Evolutionary conservation across 2,888 invertebrate species (phyloP).

Genomic region (Rhimphoctona megacephalus): DNA sequence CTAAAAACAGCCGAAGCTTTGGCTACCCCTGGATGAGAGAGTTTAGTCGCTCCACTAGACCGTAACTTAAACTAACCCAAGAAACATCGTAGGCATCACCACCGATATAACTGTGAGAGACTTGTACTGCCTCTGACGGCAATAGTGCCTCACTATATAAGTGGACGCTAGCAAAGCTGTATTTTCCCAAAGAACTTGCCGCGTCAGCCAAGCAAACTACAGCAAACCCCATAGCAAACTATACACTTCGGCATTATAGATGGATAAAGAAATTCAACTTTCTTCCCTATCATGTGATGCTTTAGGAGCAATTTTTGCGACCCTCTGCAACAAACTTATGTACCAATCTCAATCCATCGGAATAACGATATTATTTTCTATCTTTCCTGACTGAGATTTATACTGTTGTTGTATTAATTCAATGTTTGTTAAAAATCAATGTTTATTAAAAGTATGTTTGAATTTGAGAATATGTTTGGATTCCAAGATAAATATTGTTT

Average conservation of each 20-base stretch:
- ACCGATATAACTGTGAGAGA: conserved; percentile 42
- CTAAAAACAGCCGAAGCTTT: conserved; percentile 19
- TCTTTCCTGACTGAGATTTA: background rate
- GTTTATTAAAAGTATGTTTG: background rate
- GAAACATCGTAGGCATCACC: conserved; percentile 76
- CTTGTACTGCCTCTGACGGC: conserved; percentile 47
- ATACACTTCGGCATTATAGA: conserved; percentile 74
- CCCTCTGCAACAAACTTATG: background rate
- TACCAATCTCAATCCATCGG: background rate
- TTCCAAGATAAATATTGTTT: background rate
- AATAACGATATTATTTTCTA: background rate
- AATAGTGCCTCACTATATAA: conserved; percentile 24
- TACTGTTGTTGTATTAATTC: background rate
- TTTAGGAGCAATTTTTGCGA: conserved; percentile 20
- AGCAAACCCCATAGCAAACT: conserved; percentile 68
- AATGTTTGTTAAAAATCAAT: conserved; percentile 4
- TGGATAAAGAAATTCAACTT: conserved; percentile 83
- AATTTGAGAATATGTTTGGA: background rate
- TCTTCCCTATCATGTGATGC: conserved; percentile 76
- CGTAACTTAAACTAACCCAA: conserved; percentile 82
- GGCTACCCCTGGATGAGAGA: conserved; percentile 73
- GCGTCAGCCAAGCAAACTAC: conserved; percentile 76
- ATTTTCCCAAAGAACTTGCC: conserved; percentile 77
- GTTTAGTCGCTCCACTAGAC: conserved; percentile 83
- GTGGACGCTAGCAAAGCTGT: conserved; percentile 26